Conservation (phyloP, 2,888 invertebrate genomes). For the Ennomos erosarius region DNA sequence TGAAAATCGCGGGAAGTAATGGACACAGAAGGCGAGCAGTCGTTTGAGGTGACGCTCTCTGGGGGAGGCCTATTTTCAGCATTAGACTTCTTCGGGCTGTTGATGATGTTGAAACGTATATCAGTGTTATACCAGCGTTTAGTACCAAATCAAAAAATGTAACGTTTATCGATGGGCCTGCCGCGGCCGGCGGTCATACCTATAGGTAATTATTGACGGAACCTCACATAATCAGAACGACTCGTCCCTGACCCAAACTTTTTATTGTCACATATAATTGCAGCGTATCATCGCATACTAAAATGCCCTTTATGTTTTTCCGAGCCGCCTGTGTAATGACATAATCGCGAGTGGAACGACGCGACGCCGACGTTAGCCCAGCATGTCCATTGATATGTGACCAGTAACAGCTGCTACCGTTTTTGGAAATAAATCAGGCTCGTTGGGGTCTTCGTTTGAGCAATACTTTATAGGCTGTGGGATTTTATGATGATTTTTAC, state of each 20-base stretch:
- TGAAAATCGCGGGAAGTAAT: too few relatives aligned
- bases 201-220: too few relatives aligned
- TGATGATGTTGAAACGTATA: too few relatives aligned
- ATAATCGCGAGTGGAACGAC: constrained; percentile 73
- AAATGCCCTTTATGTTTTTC: constrained; percentile 79
- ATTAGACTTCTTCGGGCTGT: too few relatives aligned
- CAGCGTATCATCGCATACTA: constrained; percentile 83
- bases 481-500: not conserved
- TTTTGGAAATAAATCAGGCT: constrained; percentile 7
- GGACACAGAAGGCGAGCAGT: too few relatives aligned
- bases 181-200: too few relatives aligned
- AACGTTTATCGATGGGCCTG: too few relatives aligned
- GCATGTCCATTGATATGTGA: constrained; percentile 36
- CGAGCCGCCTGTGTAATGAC: constrained; percentile 68
- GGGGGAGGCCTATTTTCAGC: too few relatives aligned
- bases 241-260: constrained; percentile 41
- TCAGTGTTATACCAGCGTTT: too few relatives aligned
- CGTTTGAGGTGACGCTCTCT: too few relatives aligned
- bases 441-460: not conserved
- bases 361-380: constrained; percentile 29
- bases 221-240: constrained; percentile 24
- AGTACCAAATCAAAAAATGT: too few relatives aligned
- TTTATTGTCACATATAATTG: constrained; percentile 70
- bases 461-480: too few relatives aligned
- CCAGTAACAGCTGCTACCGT: constrained; percentile 6